Evolutionary conservation across 2,797 vertebrate genomes (phyloP).

Genomic region (Sitta carolinensis): DNA sequence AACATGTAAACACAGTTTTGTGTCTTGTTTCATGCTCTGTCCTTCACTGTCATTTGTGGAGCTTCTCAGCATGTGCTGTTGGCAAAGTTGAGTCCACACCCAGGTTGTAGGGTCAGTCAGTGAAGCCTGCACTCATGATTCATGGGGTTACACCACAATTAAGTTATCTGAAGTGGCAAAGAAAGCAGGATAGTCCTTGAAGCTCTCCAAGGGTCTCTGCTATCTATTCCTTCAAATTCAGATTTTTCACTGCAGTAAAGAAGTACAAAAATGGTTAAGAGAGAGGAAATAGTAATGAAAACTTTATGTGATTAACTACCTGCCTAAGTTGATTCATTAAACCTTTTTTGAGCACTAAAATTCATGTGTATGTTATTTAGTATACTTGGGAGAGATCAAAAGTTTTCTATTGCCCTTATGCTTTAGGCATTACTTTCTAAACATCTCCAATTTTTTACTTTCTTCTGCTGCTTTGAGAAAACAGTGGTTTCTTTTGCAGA

Average conservation of each 20-base stretch:
- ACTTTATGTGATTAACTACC: neutral
- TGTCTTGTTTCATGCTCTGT: constrained; percentile 62
- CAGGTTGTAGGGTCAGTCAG: neutral
- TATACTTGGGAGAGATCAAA: neutral
- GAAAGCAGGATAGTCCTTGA: neutral
- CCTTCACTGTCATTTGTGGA: constrained; percentile 46
- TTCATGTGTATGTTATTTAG: neutral
- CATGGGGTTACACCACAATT: neutral
- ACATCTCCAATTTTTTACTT: neutral
- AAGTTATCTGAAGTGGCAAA: neutral
- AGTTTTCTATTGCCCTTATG: neutral
- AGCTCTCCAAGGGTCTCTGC: neutral
- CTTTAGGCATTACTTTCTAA: neutral
- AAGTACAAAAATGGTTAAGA: neutral
- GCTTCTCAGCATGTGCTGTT: constrained; percentile 19
- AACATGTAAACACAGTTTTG: neutral
- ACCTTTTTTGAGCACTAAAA: neutral
- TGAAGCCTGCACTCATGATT: neutral
- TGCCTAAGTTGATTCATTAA: neutral
- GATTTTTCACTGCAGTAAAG: neutral
- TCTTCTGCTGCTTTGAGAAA: neutral
- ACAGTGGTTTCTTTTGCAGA: neutral
- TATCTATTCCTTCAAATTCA: neutral
- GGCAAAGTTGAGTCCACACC: neutral
- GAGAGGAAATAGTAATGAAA: neutral